Evolutionary conservation across 2,888 invertebrate genomes (phyloP).

Genomic region (Archips xylosteana): DNA sequence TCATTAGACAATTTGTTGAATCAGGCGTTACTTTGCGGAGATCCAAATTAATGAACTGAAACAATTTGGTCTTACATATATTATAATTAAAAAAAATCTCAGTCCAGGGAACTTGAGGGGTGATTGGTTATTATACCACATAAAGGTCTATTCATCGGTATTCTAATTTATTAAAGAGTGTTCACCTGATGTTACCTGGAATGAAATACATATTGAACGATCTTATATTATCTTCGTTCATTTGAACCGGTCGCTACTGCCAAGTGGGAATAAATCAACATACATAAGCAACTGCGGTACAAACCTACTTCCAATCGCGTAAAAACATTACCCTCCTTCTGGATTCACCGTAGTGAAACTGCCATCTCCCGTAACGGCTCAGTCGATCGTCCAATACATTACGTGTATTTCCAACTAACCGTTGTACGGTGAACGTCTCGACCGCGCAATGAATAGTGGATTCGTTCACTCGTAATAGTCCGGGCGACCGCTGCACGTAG

Average conservation of each 20-base stretch:
- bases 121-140: no score
- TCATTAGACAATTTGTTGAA: no score
- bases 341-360: conserved; percentile 3
- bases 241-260: background rate
- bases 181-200: no score
- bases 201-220: no score
- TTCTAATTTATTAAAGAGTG: no score
- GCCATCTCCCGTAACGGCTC: conserved; percentile 23
- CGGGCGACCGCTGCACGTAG: conserved; percentile 39
- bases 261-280: conserved; percentile 4
- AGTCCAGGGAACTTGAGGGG: no score
- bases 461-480: background rate
- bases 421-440: background rate
- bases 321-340: conserved; percentile 14
- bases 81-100: no score
- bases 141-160: background rate
- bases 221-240: background rate
- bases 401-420: background rate
- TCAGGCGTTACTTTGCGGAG: no score
- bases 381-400: background rate
- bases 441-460: background rate
- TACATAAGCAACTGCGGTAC: background rate
- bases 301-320: background rate
- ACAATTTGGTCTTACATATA: no score
- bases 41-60: no score